Conservation (phyloP, 1,140 invertebrate species). For the Pentalonia nigronervosa region DNA sequence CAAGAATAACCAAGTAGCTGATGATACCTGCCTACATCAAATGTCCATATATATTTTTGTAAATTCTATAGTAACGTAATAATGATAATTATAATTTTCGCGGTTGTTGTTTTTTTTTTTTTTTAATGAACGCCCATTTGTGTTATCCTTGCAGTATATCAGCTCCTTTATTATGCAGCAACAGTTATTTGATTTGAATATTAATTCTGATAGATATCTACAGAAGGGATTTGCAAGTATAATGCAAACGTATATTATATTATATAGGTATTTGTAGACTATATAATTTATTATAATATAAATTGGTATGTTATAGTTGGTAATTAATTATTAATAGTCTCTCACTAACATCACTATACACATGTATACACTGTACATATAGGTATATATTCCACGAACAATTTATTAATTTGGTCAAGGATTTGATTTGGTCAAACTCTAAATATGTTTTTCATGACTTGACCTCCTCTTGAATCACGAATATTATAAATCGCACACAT, state of each 20-base stretch:
- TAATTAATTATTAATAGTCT: not conserved
- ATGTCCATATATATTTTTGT: not conserved
- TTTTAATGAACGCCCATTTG: not conserved
- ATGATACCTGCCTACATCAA: not conserved
- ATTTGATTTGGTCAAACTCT: constrained; percentile 62
- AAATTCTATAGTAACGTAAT: not conserved
- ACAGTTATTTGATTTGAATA: too few relatives aligned
- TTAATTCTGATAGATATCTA: too few relatives aligned
- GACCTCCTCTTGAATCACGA: constrained; percentile 20
- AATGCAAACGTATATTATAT: not conserved
- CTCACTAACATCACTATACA: not conserved
- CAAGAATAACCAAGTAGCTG: not conserved
- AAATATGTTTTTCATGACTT: constrained; percentile 59
- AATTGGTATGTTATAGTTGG: not conserved
- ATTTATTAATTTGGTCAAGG: constrained; percentile 54
- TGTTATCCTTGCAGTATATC: not conserved
- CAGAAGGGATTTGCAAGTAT: not conserved
- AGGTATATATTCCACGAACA: not conserved
- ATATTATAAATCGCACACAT: not conserved
- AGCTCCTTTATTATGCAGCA: not conserved
- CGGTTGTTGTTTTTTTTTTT: not conserved
- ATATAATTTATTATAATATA: not conserved
- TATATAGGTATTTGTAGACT: not conserved
- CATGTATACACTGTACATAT: not conserved
- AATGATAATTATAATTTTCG: not conserved